Conservation (phyloP, 2,113 vertebrate species). For the Mustelus asterias region DNA sequence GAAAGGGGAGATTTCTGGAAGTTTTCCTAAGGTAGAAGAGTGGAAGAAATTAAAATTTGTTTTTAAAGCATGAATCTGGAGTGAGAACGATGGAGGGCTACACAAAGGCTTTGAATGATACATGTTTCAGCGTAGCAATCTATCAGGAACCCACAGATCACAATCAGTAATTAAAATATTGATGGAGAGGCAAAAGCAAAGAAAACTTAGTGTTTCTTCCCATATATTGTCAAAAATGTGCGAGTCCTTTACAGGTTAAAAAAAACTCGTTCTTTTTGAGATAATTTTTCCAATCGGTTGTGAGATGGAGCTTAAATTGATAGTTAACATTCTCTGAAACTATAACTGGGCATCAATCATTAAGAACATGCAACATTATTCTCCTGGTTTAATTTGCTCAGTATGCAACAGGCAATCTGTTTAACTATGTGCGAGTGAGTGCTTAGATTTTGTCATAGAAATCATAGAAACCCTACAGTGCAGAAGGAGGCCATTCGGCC, state of each 20-base stretch:
- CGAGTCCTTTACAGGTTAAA: not conserved
- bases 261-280: not conserved
- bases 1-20: not conserved
- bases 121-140: not conserved
- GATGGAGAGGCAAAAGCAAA: not conserved
- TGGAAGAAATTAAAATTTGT: not conserved
- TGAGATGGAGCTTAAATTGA: not conserved
- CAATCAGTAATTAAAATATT: not conserved
- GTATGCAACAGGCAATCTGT: not conserved
- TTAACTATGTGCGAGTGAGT: not conserved
- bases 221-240: not conserved
- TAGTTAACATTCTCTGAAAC: not conserved
- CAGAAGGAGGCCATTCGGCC: no score
- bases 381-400: not conserved
- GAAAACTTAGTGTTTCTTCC: not conserved
- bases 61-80: not conserved
- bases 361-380: not conserved
- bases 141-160: not conserved
- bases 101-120: not conserved
- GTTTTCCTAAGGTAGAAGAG: not conserved
- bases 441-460: not conserved
- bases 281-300: not conserved
- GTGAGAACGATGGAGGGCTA: not conserved
- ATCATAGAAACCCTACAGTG: no score
- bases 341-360: not conserved